These are phyloP conservation scores for Ageneiosus marmoratus DNA, from an alignment of 2,113 vertebrate species.

Conservation along the genomic window DNA sequence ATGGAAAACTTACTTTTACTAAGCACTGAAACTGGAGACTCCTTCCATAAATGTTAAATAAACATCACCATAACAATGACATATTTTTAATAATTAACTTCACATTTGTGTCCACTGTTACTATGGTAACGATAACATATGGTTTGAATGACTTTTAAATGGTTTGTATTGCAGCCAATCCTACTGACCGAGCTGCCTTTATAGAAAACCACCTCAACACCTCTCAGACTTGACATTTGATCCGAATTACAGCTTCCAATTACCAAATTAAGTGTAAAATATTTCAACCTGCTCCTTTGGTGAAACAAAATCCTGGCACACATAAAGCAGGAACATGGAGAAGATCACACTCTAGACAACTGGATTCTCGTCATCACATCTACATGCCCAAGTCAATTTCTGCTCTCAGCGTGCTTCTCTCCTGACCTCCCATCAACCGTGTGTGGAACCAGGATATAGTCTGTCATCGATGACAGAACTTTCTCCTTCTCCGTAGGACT, in stretches of 20 bases:
- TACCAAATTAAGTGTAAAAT: conserved; percentile 7
- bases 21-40: not conserved
- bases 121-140: not conserved
- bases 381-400: conserved; percentile 72
- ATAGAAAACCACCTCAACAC: not conserved
- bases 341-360: conserved; percentile 67
- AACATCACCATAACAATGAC: not conserved
- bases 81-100: not conserved
- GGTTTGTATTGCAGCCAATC: too few relatives aligned
- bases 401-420: conserved; percentile 71
- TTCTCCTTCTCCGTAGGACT: conserved; percentile 44
- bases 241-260: not conserved
- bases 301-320: conserved; percentile 61
- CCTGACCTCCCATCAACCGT: conserved; percentile 73
- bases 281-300: conserved; percentile 36
- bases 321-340: conserved; percentile 59
- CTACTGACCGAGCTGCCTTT: not conserved
- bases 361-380: conserved; percentile 70
- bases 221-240: not conserved
- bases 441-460: conserved; percentile 66
- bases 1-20: not conserved
- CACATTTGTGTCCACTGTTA: not conserved
- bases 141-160: not conserved
- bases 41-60: not conserved
- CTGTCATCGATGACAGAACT: conserved; percentile 68